Evolutionary conservation across 2,888 invertebrate species (phyloP), one percentile per base, ranked within the genome.

Genomic region (Orthosia gothica): DNA sequence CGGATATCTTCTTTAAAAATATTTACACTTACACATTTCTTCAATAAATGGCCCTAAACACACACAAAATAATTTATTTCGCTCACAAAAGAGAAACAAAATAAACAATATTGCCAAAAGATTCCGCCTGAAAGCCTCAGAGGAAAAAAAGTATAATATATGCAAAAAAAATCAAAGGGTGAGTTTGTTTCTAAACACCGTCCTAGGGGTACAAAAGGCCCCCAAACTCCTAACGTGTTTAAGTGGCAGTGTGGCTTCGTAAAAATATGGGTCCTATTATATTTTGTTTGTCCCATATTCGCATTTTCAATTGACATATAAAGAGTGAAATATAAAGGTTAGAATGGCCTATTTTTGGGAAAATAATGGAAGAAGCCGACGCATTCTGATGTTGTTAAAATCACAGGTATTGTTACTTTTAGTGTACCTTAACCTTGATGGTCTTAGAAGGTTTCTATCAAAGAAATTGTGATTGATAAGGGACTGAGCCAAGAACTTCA

Each of bases 141-240:
- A 73, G 55, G 50, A 71, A 79, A 79, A 88, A 86, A 83, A 18
- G 57, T 58, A 90, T 88, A 88, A 86, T 88, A 88, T 88, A 89
- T 88, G 89, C 87, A 88, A 92, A 91, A 87, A 85, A 89, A 91
- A 91, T 92, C 92, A 92, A 92, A 92, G 91, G 91, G 86, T 87
- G 82, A 73, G 74, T 80, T 84, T 87, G 86, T 88, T 88, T 87
- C 87, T 85, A 89, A 90, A 90, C 90, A 89, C 87, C 86, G 83
- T 88, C 89, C 82, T 67, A 65, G 86, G 78, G 87, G 77, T 81
- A 84, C 78, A 79, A 87, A 87, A 83, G 84, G 74, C 78, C 68
- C 70, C 57, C 40, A n/a, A 70, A 62, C 75, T 63, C 66, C 57
- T 62, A 61, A 74, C 74, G 83, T 83, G 81, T 85, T 84, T 89